Conservation (phyloP, 2,797 vertebrate species). For the Megalops cyprinoides region DNA sequence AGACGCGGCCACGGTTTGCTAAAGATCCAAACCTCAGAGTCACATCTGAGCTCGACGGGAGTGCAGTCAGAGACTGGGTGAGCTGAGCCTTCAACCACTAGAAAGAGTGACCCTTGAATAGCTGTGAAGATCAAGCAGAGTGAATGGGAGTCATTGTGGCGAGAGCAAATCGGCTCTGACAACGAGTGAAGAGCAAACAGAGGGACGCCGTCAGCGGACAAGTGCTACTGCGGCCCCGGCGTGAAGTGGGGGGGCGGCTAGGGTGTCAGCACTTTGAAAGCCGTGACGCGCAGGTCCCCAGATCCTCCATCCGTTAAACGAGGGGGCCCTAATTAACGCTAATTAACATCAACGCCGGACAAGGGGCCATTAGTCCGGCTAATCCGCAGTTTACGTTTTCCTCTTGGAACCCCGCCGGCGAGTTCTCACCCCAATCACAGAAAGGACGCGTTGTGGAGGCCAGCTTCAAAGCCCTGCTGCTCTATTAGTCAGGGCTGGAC, state of each 20-base stretch:
- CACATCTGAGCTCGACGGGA: conserved; percentile 55
- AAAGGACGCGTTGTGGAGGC: conserved; percentile 73
- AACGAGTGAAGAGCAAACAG: conserved; percentile 64
- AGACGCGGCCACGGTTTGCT: conserved; percentile 51
- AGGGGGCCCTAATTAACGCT: conserved; percentile 74
- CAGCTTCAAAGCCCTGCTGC: conserved; percentile 67
- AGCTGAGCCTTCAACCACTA: conserved; percentile 54
- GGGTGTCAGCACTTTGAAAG: conserved; percentile 36
- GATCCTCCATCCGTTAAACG: conserved; percentile 32
- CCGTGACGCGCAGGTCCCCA: conserved; percentile 26
- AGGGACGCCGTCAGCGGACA: conserved; percentile 50
- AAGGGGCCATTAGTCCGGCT: conserved; percentile 73
- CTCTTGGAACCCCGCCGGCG: conserved; percentile 74
- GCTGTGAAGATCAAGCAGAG: conserved; percentile 65
- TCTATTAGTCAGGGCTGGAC: conserved; percentile 65
- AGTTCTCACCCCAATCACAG: conserved; percentile 68
- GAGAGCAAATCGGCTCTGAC: conserved; percentile 67
- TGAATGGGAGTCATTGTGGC: conserved; percentile 64
- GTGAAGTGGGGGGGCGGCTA: conserved; percentile 31
- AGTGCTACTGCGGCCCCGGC: conserved; percentile 42
- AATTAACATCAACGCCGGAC: conserved; percentile 80
- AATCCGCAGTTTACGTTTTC: conserved; percentile 79
- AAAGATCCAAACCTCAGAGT: conserved; percentile 50
- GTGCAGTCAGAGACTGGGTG: conserved; percentile 47
- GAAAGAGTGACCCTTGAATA: conserved; percentile 58